These are phyloP conservation scores for Galeopsomyia nigrocyanea DNA, from an alignment of 2,888 invertebrate species.

Conservation along the genomic window DNA sequence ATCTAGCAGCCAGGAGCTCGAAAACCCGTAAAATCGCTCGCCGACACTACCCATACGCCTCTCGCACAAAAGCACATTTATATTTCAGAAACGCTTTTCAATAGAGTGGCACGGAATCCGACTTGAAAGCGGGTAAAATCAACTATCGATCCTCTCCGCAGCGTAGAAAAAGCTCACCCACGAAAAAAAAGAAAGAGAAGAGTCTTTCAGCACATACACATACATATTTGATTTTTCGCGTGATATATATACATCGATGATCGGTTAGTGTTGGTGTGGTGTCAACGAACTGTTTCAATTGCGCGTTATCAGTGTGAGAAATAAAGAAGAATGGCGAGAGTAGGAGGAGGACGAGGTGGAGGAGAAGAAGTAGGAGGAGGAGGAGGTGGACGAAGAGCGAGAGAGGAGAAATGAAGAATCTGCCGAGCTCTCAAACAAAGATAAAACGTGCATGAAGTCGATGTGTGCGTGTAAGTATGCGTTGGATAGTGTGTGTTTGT, in stretches of 20 bases:
- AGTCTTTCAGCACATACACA: too few species aligned
- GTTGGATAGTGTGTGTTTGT: too few species aligned
- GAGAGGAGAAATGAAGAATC: constrained; percentile 47
- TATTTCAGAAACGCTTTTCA: too few species aligned
- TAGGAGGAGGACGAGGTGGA: constrained; percentile 27
- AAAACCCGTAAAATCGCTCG: too few species aligned
- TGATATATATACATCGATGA: not conserved
- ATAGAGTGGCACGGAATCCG: too few species aligned
- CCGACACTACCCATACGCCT: too few species aligned
- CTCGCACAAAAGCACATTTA: too few species aligned
- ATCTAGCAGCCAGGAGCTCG: too few species aligned
- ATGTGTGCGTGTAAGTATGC: constrained; percentile 1
- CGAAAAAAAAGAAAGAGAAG: too few species aligned
- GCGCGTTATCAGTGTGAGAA: constrained; percentile 40
- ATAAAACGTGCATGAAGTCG: constrained; percentile 34
- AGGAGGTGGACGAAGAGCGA: constrained; percentile 29
- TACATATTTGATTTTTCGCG: not conserved
- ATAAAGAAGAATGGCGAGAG: constrained; percentile 12
- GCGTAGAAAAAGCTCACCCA: too few species aligned
- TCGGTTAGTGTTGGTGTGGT: not conserved
- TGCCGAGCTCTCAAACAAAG: constrained; percentile 32
- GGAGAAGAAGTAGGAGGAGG: constrained; percentile 6
- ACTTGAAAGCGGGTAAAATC: too few species aligned
- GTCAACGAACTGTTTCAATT: not conserved
- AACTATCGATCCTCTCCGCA: too few species aligned